Conservation (phyloP, 2,797 vertebrate species). For the Gallinago nigripennis region DNA sequence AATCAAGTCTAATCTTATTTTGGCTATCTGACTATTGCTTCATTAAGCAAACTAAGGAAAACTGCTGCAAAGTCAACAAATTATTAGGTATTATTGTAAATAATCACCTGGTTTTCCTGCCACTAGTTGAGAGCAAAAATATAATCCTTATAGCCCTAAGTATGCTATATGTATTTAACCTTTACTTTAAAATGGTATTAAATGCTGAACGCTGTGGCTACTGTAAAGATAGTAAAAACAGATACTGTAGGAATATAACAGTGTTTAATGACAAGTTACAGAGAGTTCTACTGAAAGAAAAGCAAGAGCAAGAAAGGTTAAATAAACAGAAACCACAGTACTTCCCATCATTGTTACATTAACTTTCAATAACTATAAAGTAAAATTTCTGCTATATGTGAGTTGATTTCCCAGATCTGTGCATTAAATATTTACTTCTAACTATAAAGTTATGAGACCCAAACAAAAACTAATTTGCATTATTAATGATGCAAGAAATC, state of each 20-base stretch:
- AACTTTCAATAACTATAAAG: conserved; percentile 21
- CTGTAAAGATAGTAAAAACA: conserved; percentile 51
- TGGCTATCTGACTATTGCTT: neutral
- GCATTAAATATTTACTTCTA: conserved; percentile 77
- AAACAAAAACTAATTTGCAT: conserved; percentile 75
- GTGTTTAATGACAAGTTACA: conserved; percentile 54
- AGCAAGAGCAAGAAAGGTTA: conserved; percentile 47
- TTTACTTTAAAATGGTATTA: conserved; percentile 32
- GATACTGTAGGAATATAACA: conserved; percentile 41
- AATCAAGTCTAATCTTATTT: conserved; percentile 18
- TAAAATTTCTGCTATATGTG: neutral
- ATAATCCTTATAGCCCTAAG: neutral
- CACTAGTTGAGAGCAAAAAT: neutral
- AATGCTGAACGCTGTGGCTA: conserved; percentile 14
- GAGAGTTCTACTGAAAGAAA: conserved; percentile 44
- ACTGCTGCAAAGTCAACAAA: conserved; percentile 12
- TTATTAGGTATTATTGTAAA: neutral
- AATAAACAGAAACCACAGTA: conserved; percentile 48
- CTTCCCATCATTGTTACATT: conserved; percentile 48
- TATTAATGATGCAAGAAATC: conserved; percentile 73
- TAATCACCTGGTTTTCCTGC: conserved; percentile 38
- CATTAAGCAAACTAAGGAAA: conserved; percentile 11
- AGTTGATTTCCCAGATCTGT: conserved; percentile 63
- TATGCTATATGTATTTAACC: neutral
- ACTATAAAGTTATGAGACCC: conserved; percentile 60